These are phyloP conservation scores for Aurelia sp. DNA, from an alignment of 30 jellyfish, hydroid and myxozoan genomes.

Conservation along the genomic window DNA sequence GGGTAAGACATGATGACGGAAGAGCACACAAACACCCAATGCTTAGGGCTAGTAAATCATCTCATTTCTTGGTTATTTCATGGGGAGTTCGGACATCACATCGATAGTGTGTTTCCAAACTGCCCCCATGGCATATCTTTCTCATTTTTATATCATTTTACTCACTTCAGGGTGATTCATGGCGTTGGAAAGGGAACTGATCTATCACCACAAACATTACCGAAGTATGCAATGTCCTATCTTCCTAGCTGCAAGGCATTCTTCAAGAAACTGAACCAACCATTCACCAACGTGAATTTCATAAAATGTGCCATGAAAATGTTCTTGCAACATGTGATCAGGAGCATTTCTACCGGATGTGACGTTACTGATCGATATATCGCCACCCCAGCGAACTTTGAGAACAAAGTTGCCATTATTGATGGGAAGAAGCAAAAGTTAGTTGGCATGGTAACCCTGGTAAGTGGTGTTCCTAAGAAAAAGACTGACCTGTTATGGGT, in stretches of 20 bases:
- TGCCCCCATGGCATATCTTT: too few relatives aligned
- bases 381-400: constrained; percentile 53
- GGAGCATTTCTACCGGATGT: constrained; percentile 60
- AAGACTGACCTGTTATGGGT: constrained; percentile 16
- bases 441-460: constrained; percentile 27
- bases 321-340: constrained; percentile 30
- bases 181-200: constrained; percentile 53
- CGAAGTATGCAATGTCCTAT: background rate
- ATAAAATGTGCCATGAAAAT: background rate
- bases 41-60: too few relatives aligned
- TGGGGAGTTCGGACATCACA: too few relatives aligned
- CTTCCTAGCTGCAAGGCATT: background rate
- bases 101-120: too few relatives aligned
- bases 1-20: too few relatives aligned
- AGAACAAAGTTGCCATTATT: constrained; percentile 42
- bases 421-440: constrained; percentile 23
- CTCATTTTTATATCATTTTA: too few relatives aligned
- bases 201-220: background rate
- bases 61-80: too few relatives aligned
- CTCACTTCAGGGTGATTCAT: background rate
- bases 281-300: constrained; percentile 29
- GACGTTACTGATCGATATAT: constrained; percentile 15
- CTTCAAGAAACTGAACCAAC: constrained; percentile 13
- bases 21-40: too few relatives aligned
- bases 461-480: constrained; percentile 15